Evolutionary conservation across 2,113 vertebrate genomes (phyloP), one percentile per base, ranked within the genome.

Genomic region (Aramus guarauna): DNA sequence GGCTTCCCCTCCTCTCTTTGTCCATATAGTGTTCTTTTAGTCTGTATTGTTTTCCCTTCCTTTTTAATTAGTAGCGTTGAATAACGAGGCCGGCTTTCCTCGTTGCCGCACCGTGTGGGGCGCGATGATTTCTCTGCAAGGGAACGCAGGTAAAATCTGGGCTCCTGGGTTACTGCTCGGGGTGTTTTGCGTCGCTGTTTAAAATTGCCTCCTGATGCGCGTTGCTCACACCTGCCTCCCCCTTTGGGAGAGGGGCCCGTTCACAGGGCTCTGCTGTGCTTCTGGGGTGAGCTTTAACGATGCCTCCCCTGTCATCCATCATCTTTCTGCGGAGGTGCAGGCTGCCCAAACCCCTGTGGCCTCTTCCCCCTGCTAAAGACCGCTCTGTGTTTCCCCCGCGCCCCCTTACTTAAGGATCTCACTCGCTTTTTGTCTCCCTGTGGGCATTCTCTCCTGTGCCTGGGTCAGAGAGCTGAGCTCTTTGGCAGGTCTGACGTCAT

Each of bases 91-190:
- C 19, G 48, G 6, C n/a, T 78, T 50, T 29, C 41, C 60, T 32
- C 0, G 0, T 18, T 1, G 0, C 39, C 16, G 62, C 11, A 1
- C 9, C 0, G 23, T 6, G 23, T 5, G 34, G 4, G 29, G 67
- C 56, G 79, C 1, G 0, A 4, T 9, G 39, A 5, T 9, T 41
- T 37, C n/a, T 23, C 36, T 19, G 47, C 1, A 5, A 50, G 48
- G 45, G 48, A 23, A 12, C 0, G 0, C 22, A 11, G 2, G n/a
- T 27, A 19, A 64, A 45, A 47, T 6, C 53, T 1, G 1, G 58
- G 43, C 15, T 78, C 32, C 22, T 2, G 34, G 18, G 26, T 23
- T 32, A 5, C 8, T 0, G 32, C 67, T n/a, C 4, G 1, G 75
- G 41, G 32, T 14, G 2, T 37, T 81, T 59, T 23, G 17, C 37